Evolutionary conservation across 64 coral and sea anemone genomes (phyloP), one percentile per base, ranked within the genome.

Genomic region (Platygyra sinensis): DNA sequence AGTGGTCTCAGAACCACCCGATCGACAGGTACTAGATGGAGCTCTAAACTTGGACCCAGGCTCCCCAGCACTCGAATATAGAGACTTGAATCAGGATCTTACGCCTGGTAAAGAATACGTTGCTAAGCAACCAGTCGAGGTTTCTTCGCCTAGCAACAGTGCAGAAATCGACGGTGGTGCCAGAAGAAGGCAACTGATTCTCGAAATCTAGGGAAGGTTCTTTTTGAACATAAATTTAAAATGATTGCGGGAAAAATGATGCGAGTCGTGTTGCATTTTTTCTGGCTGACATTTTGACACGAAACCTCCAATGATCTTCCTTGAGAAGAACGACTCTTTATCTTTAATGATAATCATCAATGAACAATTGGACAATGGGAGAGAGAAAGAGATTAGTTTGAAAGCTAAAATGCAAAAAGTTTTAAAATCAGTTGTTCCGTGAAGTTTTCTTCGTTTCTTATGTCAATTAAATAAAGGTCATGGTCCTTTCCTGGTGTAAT

Each of bases 161-260:
- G 81, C 9, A 85, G 46, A 85, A 50, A 14, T 38, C 33, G 61
- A 85, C 8, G 63, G 62, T 16, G 24, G 22, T 71, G 38, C 29
- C 0, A 85, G 81, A 22, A 39, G 36, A 85, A 69, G 81, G 39
- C 81, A 85, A 14, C 13, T 85, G 9, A 71, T 85, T 71, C 81
- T 85, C 63, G 81, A 85, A 72, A 85, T 85, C 38, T 85, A 64
- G 71, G 3, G 20, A 83, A 80, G 1, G 10, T 24, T 49, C 39
- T 24, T 36, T 50, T 51, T n/a, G 65, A 27, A 69, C n/a, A 27
- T 25, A 27, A 67, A 67, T 25, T 67, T 20, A 69, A 69, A 5
- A 18, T 25, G 55, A 80, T 61, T 80, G 1, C 9, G 15, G 15
- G 54, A 57, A 57, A 57, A 57, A 57, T 57, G 52, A 10, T 9